Conservation (phyloP, 2,113 vertebrate genomes). For the Onychostoma macrolepis region DNA sequence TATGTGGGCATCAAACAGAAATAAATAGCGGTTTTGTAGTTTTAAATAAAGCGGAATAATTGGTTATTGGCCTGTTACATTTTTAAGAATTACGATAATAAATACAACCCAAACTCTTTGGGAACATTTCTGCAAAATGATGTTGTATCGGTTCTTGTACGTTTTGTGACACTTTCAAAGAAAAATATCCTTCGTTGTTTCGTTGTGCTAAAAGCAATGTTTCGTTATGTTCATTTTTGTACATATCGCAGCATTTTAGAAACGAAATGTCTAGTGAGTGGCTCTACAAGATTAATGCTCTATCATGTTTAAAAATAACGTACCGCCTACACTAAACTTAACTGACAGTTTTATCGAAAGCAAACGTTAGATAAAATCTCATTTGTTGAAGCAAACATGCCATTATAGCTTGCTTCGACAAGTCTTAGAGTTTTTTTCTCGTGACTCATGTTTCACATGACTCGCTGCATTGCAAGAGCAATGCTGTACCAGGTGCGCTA, state of each 20-base stretch:
- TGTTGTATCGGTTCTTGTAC: background rate
- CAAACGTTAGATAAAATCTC: background rate
- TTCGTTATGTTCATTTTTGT: background rate
- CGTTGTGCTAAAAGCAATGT: background rate
- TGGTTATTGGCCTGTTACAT: background rate
- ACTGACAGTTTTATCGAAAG: background rate
- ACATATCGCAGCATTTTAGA: background rate
- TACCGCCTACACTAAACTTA: background rate
- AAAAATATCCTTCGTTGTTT: background rate
- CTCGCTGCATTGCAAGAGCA: background rate
- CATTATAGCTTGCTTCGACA: background rate
- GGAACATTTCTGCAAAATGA: background rate
- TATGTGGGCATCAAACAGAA: background rate
- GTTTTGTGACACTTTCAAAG: background rate
- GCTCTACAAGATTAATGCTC: background rate
- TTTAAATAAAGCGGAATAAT: background rate
- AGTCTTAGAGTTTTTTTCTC: background rate
- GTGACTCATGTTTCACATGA: background rate
- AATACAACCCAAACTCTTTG: background rate
- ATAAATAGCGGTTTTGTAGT: background rate
- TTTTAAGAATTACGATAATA: background rate
- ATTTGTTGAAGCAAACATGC: background rate
- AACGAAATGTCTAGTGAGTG: background rate
- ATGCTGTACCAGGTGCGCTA: background rate
- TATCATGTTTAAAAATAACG: background rate